Evolutionary conservation across 1,140 invertebrate genomes (phyloP).

Genomic region (Venustaconcha ellipsiformis): DNA sequence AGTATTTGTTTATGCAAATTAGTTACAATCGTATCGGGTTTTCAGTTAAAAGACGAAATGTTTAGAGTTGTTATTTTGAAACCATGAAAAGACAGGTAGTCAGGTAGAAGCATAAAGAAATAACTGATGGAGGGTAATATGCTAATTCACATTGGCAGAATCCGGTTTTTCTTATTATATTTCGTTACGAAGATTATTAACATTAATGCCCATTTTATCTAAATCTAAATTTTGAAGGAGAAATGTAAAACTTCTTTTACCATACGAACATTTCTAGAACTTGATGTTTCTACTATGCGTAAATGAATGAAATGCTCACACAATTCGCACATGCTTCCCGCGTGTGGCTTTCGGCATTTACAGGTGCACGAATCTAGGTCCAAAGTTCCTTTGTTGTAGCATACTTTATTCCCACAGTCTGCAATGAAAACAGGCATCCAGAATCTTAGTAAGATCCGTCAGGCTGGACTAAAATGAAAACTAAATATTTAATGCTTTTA

Average conservation of each 20-base stretch:
- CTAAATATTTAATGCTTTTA: no score
- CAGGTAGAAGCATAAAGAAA: no score
- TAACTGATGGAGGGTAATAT: no score
- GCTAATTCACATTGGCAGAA: neutral
- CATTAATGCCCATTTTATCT: neutral
- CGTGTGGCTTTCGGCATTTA: slow-evolving; percentile 72
- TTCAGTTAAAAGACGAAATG: no score
- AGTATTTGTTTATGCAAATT: no score
- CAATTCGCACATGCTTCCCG: slow-evolving; percentile 36
- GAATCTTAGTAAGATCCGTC: no score
- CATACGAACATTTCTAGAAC: no score
- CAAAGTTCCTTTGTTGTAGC: slow-evolving; percentile 45
- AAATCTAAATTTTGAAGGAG: neutral
- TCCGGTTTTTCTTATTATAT: neutral
- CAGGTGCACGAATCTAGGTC: slow-evolving; percentile 73
- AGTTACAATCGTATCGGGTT: no score
- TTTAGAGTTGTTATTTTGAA: no score
- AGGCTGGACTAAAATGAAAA: no score
- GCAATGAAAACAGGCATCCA: neutral
- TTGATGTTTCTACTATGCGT: no score
- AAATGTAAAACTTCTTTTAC: neutral
- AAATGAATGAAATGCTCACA: slow-evolving; percentile 24
- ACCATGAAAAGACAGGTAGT: no score
- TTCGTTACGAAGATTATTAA: neutral
- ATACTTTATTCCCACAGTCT: slow-evolving; percentile 52